Base-by-base conservation (phyloP, 2,113 vertebrate species). In the Ictalurus furcatus region DNA sequence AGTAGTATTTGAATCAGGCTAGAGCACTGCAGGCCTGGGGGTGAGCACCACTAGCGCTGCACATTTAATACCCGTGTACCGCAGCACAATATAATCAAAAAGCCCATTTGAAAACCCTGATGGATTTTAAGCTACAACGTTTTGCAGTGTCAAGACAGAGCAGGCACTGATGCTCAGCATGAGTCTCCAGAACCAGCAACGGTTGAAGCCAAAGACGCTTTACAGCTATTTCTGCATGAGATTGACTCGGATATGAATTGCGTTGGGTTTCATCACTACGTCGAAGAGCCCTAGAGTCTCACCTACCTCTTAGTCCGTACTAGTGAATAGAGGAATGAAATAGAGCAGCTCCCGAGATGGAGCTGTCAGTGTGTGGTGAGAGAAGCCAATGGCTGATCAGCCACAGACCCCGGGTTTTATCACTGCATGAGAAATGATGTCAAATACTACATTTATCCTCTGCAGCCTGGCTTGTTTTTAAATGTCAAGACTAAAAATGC, bases 311-410 rank as follows among this genome's bases (percentile, higher is more conserved):
- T 93, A 93, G 92, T 90, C 91, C 84, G 84, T 90, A 92, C 93
- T 92, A 88, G 92, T 93, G 92, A 90, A 93, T 48, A 30, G 69
- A 56, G 90, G 92, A 92, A 83, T 88, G 94, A 95, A 95, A 95
- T 94, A 94, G 94, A 94, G 88, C 95, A 95, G 73, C 58, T 94
- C 94, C 93, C 94, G 80, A 88, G 93, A 93, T 90, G 93, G 92
- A 93, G 92, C 92, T 92, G 87, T 91, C 90, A 90, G 92, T 73
- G 74, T 37, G 63, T 84, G 89, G 85, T 89, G 89, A 91, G 92
- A 92, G 90, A 91, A 91, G 86, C 89, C 92, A 91, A 91, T 89
- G 90, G 91, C 90, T 88, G 87, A 92, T 92, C 91, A 91, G 90
- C 91, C 90, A 89, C 28, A 91, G 91, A 92, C 71, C 92, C 89